Conservation (phyloP, 2,113 vertebrate genomes). For the Pterocles burchelli region DNA sequence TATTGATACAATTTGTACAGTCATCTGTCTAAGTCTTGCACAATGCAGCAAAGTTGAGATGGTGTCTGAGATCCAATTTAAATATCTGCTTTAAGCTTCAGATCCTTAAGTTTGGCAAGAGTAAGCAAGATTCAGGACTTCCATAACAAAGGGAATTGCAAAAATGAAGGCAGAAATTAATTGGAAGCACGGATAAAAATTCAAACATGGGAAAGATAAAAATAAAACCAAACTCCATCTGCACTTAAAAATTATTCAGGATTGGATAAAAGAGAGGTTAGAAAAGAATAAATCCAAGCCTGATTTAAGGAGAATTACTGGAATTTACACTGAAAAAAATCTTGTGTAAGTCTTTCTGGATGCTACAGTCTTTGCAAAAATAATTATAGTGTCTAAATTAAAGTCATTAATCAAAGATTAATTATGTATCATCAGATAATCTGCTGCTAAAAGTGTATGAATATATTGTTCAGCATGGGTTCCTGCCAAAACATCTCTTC, state of each 20-base stretch:
- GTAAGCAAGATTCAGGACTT: not conserved
- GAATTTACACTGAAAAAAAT: not conserved
- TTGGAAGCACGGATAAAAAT: not conserved
- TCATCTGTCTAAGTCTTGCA: not conserved
- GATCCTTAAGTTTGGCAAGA: not conserved
- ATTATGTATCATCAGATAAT: not conserved
- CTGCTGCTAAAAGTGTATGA: not conserved
- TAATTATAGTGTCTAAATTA: not conserved
- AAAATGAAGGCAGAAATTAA: not conserved
- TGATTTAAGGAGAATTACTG: not conserved
- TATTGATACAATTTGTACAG: not conserved
- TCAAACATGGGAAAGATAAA: not conserved
- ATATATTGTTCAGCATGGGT: not conserved
- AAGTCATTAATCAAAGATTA: conserved; percentile 25
- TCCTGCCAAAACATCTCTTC: not conserved
- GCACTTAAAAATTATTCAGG: not conserved
- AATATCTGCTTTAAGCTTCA: not conserved
- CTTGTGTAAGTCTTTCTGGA: not conserved
- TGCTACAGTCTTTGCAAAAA: not conserved
- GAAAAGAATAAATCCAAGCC: not conserved
- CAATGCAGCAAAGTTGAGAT: not conserved
- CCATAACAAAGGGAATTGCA: not conserved
- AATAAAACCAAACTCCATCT: not conserved
- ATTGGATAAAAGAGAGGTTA: not conserved
- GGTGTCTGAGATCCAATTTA: not conserved